phyloP scores from a whole-genome alignment of 2,888 invertebrate species.

The Caenorhabditis panamensis region DNA sequence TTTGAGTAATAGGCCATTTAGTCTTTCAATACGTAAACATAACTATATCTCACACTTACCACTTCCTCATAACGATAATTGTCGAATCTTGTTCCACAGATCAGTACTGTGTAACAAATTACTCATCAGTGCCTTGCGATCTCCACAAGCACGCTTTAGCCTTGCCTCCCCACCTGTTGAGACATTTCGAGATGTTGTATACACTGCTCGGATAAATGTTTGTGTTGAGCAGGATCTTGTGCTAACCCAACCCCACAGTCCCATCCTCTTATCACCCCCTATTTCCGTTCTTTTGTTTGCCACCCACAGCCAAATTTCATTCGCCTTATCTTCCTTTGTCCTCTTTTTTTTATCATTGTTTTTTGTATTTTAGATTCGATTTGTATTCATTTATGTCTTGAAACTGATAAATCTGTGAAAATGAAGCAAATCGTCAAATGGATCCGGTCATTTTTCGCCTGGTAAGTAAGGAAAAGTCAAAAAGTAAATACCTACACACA shows the following conservation, averaged over 20 bases:
- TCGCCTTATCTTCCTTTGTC: neutral
- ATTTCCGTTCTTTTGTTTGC: slow-evolving; percentile 62
- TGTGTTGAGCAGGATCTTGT: slow-evolving; percentile 58
- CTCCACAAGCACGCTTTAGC: slow-evolving; percentile 37
- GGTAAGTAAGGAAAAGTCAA: slow-evolving; percentile 21
- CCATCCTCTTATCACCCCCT: slow-evolving; percentile 57
- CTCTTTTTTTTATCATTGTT: neutral
- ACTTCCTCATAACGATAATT: too few relatives aligned
- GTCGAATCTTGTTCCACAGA: slow-evolving; percentile 31
- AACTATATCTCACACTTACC: too few relatives aligned
- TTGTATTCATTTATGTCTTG: too few relatives aligned
- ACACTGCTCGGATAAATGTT: slow-evolving; percentile 44
- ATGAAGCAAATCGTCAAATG: slow-evolving; percentile 46
- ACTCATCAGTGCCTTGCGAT: slow-evolving; percentile 40
- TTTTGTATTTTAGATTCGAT: neutral
- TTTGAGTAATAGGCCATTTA: too few relatives aligned
- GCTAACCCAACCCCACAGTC: slow-evolving; percentile 22
- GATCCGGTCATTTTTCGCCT: slow-evolving; percentile 49
- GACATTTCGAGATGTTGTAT: slow-evolving; percentile 57
- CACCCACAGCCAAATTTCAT: slow-evolving; percentile 24
- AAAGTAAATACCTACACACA: too few relatives aligned
- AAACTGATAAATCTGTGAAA: neutral
- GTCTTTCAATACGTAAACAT: too few relatives aligned
- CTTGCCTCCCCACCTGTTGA: slow-evolving; percentile 45
- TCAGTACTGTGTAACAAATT: slow-evolving; percentile 39